Evolutionary conservation across 2,888 invertebrate genomes (phyloP).

Genomic region (Clitarchus hookeri): DNA sequence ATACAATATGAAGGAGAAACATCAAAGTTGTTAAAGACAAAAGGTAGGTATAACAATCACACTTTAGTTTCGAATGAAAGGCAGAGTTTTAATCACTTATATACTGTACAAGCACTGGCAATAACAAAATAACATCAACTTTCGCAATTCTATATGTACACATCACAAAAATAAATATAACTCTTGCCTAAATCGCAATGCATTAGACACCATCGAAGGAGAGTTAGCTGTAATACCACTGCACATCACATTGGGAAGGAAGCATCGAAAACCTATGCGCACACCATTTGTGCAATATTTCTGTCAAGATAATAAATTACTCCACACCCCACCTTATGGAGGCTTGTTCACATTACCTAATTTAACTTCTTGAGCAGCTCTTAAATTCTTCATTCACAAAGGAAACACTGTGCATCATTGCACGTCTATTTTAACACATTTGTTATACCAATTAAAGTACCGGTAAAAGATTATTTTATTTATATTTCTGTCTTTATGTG

Average conservation of each 20-base stretch:
- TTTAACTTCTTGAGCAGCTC: background rate
- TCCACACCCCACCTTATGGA: background rate
- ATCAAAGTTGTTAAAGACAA: background rate
- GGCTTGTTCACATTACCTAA: background rate
- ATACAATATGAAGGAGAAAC: background rate
- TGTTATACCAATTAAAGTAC: no score
- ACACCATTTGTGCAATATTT: background rate
- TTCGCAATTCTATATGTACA: background rate
- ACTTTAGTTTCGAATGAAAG: background rate
- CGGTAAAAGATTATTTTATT: no score
- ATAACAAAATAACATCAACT: constrained; percentile 14
- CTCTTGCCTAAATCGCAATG: background rate
- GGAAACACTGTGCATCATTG: no score
- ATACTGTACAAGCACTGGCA: background rate
- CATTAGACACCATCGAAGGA: background rate
- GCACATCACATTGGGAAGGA: background rate
- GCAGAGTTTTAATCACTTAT: constrained; percentile 1
- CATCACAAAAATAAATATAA: constrained; percentile 9
- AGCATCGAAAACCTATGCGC: background rate
- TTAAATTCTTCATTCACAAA: background rate
- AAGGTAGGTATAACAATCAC: background rate
- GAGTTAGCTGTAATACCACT: background rate
- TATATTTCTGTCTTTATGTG: no score
- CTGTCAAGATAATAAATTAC: background rate
- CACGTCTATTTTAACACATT: no score